Base-by-base conservation (phyloP, 2,113 vertebrate genomes). In the Struthidea cinerea region DNA sequence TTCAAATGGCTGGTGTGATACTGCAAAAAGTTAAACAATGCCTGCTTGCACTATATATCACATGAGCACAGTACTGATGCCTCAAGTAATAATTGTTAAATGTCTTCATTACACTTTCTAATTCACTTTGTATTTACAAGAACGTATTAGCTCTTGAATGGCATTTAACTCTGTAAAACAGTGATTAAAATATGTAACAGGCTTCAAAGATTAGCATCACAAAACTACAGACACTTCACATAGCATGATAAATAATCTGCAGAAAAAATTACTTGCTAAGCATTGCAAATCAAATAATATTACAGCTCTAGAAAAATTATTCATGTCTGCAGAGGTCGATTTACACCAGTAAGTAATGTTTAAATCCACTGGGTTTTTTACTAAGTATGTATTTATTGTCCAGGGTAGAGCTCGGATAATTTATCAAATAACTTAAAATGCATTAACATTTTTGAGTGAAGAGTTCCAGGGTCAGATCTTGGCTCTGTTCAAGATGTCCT, bases 211-310 rank as follows among this genome's bases (percentile, higher is more conserved):
- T 60, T 39, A 85, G 53, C 70, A 80, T 55, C 37, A 27, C 10
- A 23, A 27, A 84, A 55, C 21, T 35, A 79, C 32, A 67, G 35
- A 35, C 69, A 68, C 65, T 27, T 87, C 18, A 11, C 5, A 8
- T 26, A 55, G 60, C 42, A 56, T 17, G 30, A 76, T 37, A 83
- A 85, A 90, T 52, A 42, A 87, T 42, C 28, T 90, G 37, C 26
- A 67, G 84, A 52, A 88, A 93, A 77, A 85, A 71, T 11, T 32
- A 95, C 77, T 96, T 90, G 68, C 37, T 76, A 68, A 71, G 44
- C 37, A 71, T 50, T 93, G 59, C 59, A 93, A 96, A 95, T 95
- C 68, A 93, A 92, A 82, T 78, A 64, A 55, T 61, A 55, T 59
- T 83, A 49, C 79, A 90, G 52, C 27, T 68, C 32, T 50, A 65